Conservation (phyloP, 2,113 vertebrate genomes). For the Gallinago jamesoni region DNA sequence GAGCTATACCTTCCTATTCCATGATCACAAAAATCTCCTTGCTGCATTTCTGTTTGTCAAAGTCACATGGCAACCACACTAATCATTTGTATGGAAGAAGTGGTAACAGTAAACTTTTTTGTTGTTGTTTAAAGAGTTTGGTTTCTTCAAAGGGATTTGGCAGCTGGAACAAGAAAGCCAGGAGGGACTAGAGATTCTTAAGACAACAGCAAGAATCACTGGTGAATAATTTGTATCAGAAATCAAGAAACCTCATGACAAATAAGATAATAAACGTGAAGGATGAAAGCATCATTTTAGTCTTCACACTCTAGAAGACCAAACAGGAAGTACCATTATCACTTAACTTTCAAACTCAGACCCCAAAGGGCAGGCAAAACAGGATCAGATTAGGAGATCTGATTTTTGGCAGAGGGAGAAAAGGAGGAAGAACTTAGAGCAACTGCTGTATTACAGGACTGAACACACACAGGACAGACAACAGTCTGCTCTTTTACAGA, state of each 20-base stretch:
- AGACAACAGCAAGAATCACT: not conserved
- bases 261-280: not conserved
- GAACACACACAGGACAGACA: not conserved
- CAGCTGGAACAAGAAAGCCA: not conserved
- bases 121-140: not conserved
- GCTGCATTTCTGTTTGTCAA: not conserved
- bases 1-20: not conserved
- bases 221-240: not conserved
- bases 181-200: not conserved
- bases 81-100: not conserved
- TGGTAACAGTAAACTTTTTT: not conserved
- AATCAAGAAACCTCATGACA: not conserved
- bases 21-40: not conserved
- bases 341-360: not conserved
- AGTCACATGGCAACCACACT: not conserved
- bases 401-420: not conserved
- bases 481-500: not conserved
- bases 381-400: not conserved
- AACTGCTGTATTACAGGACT: constrained; percentile 6
- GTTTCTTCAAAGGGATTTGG: constrained; percentile 1
- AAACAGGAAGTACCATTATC: not conserved
- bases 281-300: not conserved
- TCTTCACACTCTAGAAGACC: not conserved
- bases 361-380: not conserved
- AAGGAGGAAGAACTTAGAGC: constrained; percentile 3